Percentiles rank a stretch among this genome's conserved stretches.
Conservation (phyloP, 2,888 invertebrate genomes). For the Tetranychus truncatus region DNA sequence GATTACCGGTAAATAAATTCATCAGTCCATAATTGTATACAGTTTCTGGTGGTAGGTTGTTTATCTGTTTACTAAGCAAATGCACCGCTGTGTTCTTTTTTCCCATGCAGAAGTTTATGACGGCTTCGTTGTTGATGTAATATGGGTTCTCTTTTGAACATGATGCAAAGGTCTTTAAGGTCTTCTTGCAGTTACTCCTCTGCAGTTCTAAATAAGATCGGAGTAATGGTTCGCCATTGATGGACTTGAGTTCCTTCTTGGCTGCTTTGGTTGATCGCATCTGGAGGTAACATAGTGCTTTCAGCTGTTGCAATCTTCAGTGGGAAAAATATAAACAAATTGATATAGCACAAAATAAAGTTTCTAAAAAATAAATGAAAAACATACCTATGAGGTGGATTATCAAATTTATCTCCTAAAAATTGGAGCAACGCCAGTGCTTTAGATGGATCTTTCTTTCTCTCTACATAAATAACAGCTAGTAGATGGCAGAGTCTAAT, state of each 20-base stretch:
- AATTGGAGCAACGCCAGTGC: constrained; percentile 11
- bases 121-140: constrained; percentile 47
- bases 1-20: constrained; percentile 57
- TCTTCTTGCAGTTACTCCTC: no score
- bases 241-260: constrained; percentile 33
- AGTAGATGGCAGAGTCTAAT: constrained; percentile 14
- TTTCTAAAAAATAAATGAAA: neutral
- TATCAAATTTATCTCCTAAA: constrained; percentile 11
- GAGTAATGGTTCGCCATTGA: neutral
- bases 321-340: no score
- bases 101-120: constrained; percentile 14
- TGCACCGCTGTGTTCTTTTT: constrained; percentile 15
- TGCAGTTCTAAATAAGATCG: no score
- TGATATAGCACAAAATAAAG: no score
- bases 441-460: constrained; percentile 6
- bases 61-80: constrained; percentile 10
- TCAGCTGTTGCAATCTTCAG: constrained; percentile 13
- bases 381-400: neutral
- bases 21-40: constrained; percentile 68
- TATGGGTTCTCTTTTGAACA: neutral
- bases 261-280: constrained; percentile 37
- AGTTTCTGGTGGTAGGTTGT: constrained; percentile 12
- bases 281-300: constrained; percentile 41
- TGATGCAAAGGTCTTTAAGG: neutral
- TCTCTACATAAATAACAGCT: constrained; percentile 13